These are phyloP conservation scores for Melieria omissa DNA, from an alignment of 2,888 invertebrate species.

Conservation along the genomic window DNA sequence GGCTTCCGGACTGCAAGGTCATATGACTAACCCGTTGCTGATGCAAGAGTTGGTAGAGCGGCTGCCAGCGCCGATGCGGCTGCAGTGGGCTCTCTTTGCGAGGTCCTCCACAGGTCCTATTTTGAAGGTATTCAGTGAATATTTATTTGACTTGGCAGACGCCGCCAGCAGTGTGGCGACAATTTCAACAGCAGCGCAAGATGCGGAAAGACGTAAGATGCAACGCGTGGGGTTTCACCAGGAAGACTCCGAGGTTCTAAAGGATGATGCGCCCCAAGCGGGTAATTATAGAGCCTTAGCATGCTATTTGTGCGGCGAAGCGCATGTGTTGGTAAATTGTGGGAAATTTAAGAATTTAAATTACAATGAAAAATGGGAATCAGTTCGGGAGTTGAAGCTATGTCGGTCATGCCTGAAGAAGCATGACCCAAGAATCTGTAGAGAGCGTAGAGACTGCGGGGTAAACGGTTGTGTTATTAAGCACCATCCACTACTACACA, in stretches of 20 bases:
- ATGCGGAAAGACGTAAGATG: constrained; percentile 15
- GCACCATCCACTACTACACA: constrained; percentile 17
- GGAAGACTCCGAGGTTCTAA: neutral
- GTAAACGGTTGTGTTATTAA: neutral
- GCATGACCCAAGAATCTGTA: neutral
- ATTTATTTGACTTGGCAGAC: constrained; percentile 36
- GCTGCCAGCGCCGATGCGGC: too few species aligned
- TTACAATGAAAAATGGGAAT: constrained; percentile 28
- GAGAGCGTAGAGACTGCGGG: neutral
- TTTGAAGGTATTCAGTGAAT: constrained; percentile 30
- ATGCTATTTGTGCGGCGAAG: constrained; percentile 17
- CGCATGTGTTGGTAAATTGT: constrained; percentile 7
- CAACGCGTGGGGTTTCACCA: constrained; percentile 24
- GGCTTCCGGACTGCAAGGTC: constrained; percentile 1
- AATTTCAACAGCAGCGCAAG: neutral
- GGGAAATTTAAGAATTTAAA: constrained; percentile 5
- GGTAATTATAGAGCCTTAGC: neutral
- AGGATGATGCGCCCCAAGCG: neutral
- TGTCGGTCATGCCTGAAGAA: constrained; percentile 30
- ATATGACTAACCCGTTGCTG: too few species aligned
- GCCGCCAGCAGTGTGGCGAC: constrained; percentile 33
- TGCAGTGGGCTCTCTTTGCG: too few species aligned
- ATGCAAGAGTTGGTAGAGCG: too few species aligned
- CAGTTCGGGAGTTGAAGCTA: constrained; percentile 25
- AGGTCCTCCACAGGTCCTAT: too few species aligned